Conservation (phyloP, 2,113 vertebrate species). For the Xenopus borealis region DNA sequence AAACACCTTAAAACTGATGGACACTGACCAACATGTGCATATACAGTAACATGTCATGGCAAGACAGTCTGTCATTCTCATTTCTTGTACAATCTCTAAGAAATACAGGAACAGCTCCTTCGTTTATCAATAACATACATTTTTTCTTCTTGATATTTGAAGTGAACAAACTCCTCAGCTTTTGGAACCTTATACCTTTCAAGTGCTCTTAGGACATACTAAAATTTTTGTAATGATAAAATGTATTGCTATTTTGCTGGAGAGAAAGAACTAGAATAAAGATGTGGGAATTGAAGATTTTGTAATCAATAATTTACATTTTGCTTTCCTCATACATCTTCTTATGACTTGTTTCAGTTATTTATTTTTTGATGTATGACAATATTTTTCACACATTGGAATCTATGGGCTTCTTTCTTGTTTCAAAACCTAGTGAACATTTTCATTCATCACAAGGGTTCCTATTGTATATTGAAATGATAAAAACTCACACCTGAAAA, state of each 20-base stretch:
- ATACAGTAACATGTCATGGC: constrained; percentile 9
- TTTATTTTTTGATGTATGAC: too few relatives aligned
- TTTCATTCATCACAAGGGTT: too few relatives aligned
- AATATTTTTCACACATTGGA: too few relatives aligned
- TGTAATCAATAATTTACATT: constrained; percentile 22
- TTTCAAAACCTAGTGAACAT: too few relatives aligned
- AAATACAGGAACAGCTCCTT: constrained; percentile 10
- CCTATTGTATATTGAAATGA: too few relatives aligned
- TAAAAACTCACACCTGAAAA: too few relatives aligned
- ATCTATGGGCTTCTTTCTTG: too few relatives aligned
- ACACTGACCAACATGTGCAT: constrained; percentile 13
- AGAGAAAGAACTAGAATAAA: constrained; percentile 9
- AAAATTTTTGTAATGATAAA: constrained; percentile 19
- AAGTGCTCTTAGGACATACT: constrained; percentile 9
- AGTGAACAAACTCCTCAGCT: constrained; percentile 9
- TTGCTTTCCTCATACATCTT: background rate
- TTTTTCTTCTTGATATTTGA: constrained; percentile 5
- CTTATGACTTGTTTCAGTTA: constrained; percentile 2
- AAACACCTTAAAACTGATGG: constrained; percentile 15
- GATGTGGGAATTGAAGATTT: constrained; percentile 9
- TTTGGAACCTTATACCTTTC: constrained; percentile 12
- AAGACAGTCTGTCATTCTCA: constrained; percentile 25
- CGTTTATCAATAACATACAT: constrained; percentile 14
- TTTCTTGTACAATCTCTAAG: constrained; percentile 19
- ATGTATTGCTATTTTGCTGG: constrained; percentile 7